These are phyloP conservation scores for Scomberomorus guttatus DNA, from an alignment of 2,797 vertebrate genomes.

Conservation along the genomic window DNA sequence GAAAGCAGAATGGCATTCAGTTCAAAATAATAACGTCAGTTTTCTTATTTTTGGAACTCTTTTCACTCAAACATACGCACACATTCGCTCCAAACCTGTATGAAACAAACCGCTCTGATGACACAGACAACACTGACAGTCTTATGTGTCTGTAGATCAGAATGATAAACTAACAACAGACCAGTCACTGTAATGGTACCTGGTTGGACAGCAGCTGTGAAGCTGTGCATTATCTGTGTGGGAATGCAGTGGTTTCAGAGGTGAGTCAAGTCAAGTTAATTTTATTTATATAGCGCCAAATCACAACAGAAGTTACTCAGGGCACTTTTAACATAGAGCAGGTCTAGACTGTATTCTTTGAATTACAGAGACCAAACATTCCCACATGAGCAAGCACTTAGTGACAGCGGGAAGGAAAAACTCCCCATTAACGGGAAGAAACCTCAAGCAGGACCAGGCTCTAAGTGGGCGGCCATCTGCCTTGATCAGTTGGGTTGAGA, in stretches of 20 bases:
- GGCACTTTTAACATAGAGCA: no score
- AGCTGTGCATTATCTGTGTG: constrained; percentile 9
- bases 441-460: no score
- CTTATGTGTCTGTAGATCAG: not conserved
- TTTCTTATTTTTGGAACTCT: constrained; percentile 28
- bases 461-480: no score
- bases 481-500: no score
- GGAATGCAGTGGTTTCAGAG: constrained; percentile 2
- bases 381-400: no score
- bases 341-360: no score
- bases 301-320: no score
- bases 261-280: no score
- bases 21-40: constrained; percentile 20
- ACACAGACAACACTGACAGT: constrained; percentile 1
- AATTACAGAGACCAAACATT: no score
- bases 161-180: not conserved
- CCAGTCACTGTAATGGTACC: not conserved
- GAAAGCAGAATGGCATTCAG: constrained; percentile 24
- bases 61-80: constrained; percentile 7
- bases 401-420: no score
- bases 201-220: constrained; percentile 32
- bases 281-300: no score
- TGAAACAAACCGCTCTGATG: constrained; percentile 23
- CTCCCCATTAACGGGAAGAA: no score
- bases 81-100: constrained; percentile 2